Conservation (phyloP, 2,113 vertebrate genomes). For the Daboia siamensis region DNA sequence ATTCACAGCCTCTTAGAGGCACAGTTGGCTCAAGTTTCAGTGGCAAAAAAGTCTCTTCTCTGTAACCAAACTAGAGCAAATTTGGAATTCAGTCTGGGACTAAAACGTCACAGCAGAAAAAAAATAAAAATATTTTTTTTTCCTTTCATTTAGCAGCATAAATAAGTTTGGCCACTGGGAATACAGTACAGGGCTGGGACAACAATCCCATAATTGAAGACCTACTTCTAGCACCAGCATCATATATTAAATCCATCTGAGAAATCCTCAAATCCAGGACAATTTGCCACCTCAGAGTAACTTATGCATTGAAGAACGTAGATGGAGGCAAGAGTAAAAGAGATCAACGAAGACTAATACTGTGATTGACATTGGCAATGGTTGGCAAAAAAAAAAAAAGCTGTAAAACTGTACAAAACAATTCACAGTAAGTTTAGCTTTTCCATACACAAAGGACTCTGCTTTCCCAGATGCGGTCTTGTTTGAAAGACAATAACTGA, state of each 20-base stretch:
- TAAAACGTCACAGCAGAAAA: constrained; percentile 99
- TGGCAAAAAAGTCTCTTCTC: constrained; percentile 88
- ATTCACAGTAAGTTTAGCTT: constrained; percentile 94
- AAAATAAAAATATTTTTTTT: constrained; percentile 84
- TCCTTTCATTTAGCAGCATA: constrained; percentile 97
- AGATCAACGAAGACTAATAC: constrained; percentile 94
- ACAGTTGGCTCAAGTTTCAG: constrained; percentile 99
- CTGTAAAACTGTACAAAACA: constrained; percentile 81
- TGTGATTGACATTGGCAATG: constrained; percentile 95
- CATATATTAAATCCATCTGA: constrained; percentile 81
- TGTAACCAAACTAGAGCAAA: constrained; percentile 93
- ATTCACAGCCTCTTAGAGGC: constrained; percentile 98
- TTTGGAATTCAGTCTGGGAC: constrained; percentile 99
- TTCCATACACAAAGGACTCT: constrained; percentile 77
- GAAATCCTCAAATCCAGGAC: constrained; percentile 83
- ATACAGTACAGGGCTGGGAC: constrained; percentile 88
- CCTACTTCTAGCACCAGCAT: constrained; percentile 87
- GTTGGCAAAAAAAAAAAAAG: constrained; percentile 71
- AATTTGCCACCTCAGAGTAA: constrained; percentile 82
- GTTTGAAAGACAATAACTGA: constrained; percentile 69
- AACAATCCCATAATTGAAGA: constrained; percentile 81
- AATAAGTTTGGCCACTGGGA: constrained; percentile 99
- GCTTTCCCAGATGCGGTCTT: constrained; percentile 74
- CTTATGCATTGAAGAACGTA: constrained; percentile 72
- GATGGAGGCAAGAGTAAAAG: constrained; percentile 78